phyloP scores from a whole-genome alignment of 2,797 vertebrate genomes.

The Lutjanus argentimaculatus region DNA sequence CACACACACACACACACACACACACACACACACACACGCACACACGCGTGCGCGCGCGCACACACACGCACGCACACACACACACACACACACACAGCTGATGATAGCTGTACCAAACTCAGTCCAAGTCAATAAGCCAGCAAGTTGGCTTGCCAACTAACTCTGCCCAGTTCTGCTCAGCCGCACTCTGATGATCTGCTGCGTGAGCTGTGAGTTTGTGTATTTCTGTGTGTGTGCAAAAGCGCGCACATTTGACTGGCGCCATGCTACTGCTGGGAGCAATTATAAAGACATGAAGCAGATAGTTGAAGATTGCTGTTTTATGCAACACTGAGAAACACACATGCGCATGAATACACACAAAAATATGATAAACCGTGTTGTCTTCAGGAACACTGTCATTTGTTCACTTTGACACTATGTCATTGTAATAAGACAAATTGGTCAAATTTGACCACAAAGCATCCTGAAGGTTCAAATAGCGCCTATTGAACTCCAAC shows the following conservation, averaged over 20 bases:
- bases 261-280: constrained; percentile 78
- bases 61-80: constrained; percentile 3
- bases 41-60: too few species aligned
- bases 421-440: constrained; percentile 22
- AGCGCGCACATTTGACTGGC: constrained; percentile 71
- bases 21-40: constrained; percentile 7
- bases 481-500: background rate
- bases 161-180: constrained; percentile 67
- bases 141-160: constrained; percentile 32
- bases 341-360: constrained; percentile 32
- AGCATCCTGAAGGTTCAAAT: background rate
- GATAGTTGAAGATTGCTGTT: constrained; percentile 70
- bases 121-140: constrained; percentile 56
- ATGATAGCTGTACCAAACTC: constrained; percentile 52
- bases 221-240: constrained; percentile 16
- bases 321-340: constrained; percentile 55
- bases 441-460: background rate
- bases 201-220: constrained; percentile 39
- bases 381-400: constrained; percentile 14
- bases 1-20: constrained; percentile 10
- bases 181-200: constrained; percentile 65
- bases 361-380: constrained; percentile 31
- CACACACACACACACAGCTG: constrained; percentile 18
- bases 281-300: constrained; percentile 83
- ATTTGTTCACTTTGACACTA: constrained; percentile 24